Evolutionary conservation across 2,113 vertebrate species (phyloP).

Genomic region (Macrotis lagotis): DNA sequence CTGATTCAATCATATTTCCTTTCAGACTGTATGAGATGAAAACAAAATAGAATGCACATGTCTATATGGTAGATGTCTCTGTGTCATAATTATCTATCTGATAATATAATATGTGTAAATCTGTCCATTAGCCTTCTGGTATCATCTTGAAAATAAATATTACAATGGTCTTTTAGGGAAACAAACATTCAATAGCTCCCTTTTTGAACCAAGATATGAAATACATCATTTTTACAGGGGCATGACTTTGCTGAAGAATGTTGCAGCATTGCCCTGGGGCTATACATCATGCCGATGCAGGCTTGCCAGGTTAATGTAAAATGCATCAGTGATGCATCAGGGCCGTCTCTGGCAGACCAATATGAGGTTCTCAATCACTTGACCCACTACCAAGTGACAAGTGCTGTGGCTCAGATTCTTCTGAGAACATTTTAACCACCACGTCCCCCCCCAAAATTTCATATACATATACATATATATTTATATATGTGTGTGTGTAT

Average conservation of each 20-base stretch:
- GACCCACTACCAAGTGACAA: constrained; percentile 56
- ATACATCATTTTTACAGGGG: background rate
- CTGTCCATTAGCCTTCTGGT: background rate
- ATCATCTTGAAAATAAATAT: constrained; percentile 45
- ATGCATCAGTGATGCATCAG: constrained; percentile 61
- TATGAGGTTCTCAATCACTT: constrained; percentile 59
- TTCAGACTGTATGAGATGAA: background rate
- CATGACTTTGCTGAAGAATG: constrained; percentile 44
- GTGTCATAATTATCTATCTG: background rate
- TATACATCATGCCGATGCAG: constrained; percentile 54
- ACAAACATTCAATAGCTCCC: background rate
- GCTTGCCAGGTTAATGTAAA: constrained; percentile 64
- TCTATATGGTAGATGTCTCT: background rate
- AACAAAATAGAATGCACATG: constrained; percentile 19
- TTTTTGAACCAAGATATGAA: constrained; percentile 21
- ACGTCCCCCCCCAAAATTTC: background rate
- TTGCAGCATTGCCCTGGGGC: constrained; percentile 8
- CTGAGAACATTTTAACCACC: constrained; percentile 46
- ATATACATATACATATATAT: constrained; percentile 52
- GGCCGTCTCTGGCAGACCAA: constrained; percentile 46
- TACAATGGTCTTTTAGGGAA: constrained; percentile 33
- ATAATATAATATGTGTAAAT: constrained; percentile 9
- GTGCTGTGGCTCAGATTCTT: constrained; percentile 37
- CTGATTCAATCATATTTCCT: background rate
- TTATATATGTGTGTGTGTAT: too few relatives aligned